Base-by-base conservation (phyloP, 2,797 vertebrate genomes). In the Macroramphosus scolopax region DNA sequence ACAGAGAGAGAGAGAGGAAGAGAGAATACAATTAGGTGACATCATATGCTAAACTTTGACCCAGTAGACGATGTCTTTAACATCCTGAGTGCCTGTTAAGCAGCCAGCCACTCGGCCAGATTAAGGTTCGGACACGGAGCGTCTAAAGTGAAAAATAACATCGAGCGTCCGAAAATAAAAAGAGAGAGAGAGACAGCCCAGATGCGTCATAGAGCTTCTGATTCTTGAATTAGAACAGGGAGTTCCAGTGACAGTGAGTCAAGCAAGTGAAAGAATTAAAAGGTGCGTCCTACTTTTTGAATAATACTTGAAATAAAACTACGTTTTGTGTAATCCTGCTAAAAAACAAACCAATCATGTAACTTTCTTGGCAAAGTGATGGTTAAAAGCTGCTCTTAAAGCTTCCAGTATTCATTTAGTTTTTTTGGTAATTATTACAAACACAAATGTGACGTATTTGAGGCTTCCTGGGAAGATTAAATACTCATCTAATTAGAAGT, bases 21-120 rank as follows among this genome's bases (percentile, higher is more conserved):
- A 29, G 20, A 34, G 51, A 54, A 54, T 53, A 72, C 39, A 54
- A 53, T 83, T 70, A 63, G 57, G 53, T 46, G 44, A 61, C 36
- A 58, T 51, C 45, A 63, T 11, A 35, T 32, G 38, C 36, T 49
- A 42, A 4, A 73, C 57, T 72, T 72, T 70, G 51, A 73, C 61
- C 40, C 6, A 22, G 45, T 38, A 33, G 49, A 35, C 36, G 28
- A 24, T 57, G 35, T 51, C 38, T 60, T 54, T 59, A 61, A 63
- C 39, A 14, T 47, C 51, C 40, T 36, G 63, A 63, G 32, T 37
- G 16, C 61, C 55, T 2, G 6, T 73, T 63, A 64, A 65, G 72
- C 54, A 66, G 49, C 34, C 44, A 73, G 68, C 70, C 60, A 67
- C 55, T 29, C 59, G 64, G 51, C 18, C 50, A 60, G 33, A 63